phyloP scores from a whole-genome alignment of 2,797 vertebrate species.

The Tangara arthus region DNA sequence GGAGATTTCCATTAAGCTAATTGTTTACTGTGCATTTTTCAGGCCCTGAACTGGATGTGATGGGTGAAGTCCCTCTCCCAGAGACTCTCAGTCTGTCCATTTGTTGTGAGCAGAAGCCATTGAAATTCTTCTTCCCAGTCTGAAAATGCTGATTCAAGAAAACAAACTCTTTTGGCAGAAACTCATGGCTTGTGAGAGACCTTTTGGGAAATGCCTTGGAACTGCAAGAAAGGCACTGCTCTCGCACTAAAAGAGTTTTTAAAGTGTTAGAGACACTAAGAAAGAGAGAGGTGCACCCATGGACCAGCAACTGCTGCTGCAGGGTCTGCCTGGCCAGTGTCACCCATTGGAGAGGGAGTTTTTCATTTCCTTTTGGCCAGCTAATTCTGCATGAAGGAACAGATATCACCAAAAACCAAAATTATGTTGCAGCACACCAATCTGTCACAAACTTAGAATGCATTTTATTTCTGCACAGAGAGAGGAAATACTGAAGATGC shows the following conservation, averaged over 20 bases:
- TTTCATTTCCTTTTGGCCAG: neutral
- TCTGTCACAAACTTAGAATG: neutral
- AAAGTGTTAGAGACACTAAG: neutral
- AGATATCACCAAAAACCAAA: neutral
- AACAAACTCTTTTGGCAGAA: neutral
- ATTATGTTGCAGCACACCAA: neutral
- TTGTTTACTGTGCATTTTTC: neutral
- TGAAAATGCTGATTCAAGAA: constrained; percentile 12
- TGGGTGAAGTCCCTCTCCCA: neutral
- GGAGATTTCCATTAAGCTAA: neutral
- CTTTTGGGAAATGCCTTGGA: neutral
- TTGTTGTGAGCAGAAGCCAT: rapidly evolving
- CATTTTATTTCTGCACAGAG: neutral
- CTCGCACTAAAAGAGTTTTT: neutral
- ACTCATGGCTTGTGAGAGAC: neutral
- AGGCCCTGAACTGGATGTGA: neutral
- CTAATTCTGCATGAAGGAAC: rapidly evolving
- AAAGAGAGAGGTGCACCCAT: neutral
- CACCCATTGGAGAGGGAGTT: rapidly evolving
- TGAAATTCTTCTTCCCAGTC: neutral
- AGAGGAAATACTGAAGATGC: neutral
- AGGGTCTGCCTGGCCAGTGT: neutral
- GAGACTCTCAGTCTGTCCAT: neutral
- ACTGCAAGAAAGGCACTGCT: neutral
- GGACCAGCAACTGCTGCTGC: neutral